phyloP scores from a whole-genome alignment of 1,140 invertebrate species.

The Calliopsis andreniformis region DNA sequence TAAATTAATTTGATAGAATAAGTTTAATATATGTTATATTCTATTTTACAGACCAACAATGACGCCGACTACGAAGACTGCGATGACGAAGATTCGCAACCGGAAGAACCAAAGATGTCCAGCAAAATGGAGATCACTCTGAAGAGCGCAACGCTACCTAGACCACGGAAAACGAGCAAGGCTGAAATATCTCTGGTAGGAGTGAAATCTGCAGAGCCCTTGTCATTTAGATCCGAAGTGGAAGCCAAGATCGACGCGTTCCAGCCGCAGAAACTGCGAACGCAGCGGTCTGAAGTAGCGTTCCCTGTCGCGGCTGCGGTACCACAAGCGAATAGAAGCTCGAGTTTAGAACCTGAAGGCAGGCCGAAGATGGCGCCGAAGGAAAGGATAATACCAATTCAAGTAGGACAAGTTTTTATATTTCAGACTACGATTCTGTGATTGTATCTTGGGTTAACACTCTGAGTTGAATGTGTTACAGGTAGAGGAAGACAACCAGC shows the following conservation, averaged over 20 bases:
- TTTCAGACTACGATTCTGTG: no score
- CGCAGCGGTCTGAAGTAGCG: slow-evolving; percentile 83
- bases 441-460: no score
- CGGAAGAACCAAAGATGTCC: slow-evolving; percentile 76
- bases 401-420: slow-evolving; percentile 64
- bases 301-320: slow-evolving; percentile 81
- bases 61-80: no score
- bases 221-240: slow-evolving; percentile 83
- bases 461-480: no score
- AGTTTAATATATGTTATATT: no score
- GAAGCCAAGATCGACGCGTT: slow-evolving; percentile 83
- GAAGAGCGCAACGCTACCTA: slow-evolving; percentile 86
- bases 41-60: no score
- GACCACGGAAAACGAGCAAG: slow-evolving; percentile 84
- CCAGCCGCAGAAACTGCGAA: slow-evolving; percentile 78
- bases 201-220: slow-evolving; percentile 74
- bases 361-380: slow-evolving; percentile 71
- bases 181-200: slow-evolving; percentile 84
- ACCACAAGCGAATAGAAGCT: slow-evolving; percentile 72
- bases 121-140: slow-evolving; percentile 85
- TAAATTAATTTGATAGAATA: no score
- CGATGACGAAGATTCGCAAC: slow-evolving; percentile 37
- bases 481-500: slow-evolving; percentile 65
- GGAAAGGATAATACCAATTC: slow-evolving; percentile 84
- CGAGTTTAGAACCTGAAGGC: slow-evolving; percentile 79